Evolutionary conservation across 92 coral and sea anemone species (phyloP), one percentile per base, ranked within the genome.

Genomic region (Ricordea florida): DNA sequence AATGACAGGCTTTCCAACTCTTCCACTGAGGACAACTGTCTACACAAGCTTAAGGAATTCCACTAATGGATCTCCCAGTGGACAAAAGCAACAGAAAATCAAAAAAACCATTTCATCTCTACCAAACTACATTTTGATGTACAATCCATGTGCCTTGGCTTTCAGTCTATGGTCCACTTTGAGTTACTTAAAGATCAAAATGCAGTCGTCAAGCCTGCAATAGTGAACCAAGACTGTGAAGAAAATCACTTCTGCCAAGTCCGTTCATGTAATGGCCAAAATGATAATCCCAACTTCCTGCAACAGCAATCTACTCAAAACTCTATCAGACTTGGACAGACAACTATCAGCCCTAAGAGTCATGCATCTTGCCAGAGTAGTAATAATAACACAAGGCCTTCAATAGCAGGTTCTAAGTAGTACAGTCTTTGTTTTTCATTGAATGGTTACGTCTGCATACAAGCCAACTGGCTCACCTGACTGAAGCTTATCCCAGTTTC

Each of bases 191-290:
- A 74, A 43, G 79, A 72, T 55, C 91, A 82, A 41, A 10, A 38
- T 10, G 30, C 82, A 28, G 83, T 79, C 13, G 64, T 86, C 5
- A 86, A 86, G 42, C 83, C 91, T 10, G 78, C 82, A 0, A 80
- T 80, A 10, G 67, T 86, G 10, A 86, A 86, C 42, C 87, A 80
- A 66, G 83, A 86, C 33, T 65, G 71, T 73, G 87, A 66, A 10
- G 84, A 86, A 33, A 86, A 86, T 26, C 91, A 86, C 45, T 86
- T 86, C 46, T 68, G 87, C 18, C 91, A 79, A 34, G 66, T 86
- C 9, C 25, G 87, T 6, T 69, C 91, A 0, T 85, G 91, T 37
- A 80, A 79, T 66, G 86, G 90, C 5, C 86, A 85, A 27, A 79
- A 85, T 40, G 62, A 85, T 37, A 79, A 85, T 50, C 86, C 91